These are phyloP conservation scores for Planiliza haematocheilus DNA, from an alignment of 2,113 vertebrate species.

Conservation along the genomic window DNA sequence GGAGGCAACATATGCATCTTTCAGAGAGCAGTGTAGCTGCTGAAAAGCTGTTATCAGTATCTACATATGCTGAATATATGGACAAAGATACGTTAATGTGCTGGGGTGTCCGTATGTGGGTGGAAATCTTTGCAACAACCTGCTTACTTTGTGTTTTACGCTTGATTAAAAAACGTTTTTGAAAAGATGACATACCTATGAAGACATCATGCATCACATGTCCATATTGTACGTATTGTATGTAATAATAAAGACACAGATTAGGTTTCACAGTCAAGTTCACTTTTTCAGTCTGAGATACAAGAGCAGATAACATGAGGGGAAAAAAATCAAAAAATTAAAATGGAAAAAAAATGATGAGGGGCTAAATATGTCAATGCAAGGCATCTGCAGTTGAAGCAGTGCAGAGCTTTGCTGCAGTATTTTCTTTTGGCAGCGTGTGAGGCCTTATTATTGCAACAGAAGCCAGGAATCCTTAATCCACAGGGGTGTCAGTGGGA, in stretches of 20 bases:
- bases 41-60: conserved; percentile 14
- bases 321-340: too few relatives aligned
- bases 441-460: conserved; percentile 76
- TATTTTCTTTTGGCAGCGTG: conserved; percentile 64
- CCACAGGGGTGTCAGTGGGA: conserved; percentile 75
- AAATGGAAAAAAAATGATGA: too few relatives aligned
- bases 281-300: not conserved
- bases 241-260: not conserved
- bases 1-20: conserved; percentile 40
- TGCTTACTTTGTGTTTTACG: not conserved
- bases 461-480: conserved; percentile 77
- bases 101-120: conserved; percentile 10
- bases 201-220: not conserved
- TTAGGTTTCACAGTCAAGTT: not conserved
- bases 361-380: conserved; percentile 9
- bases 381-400: conserved; percentile 39
- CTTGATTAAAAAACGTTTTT: not conserved
- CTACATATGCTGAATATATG: not conserved
- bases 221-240: not conserved
- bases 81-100: not conserved
- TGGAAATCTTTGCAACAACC: not conserved
- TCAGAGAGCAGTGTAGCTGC: conserved; percentile 16
- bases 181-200: not conserved
- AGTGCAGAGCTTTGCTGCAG: conserved; percentile 51
- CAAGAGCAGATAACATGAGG: not conserved